Conservation (phyloP, 2,113 vertebrate species). For the Asarcornis scutulata region DNA sequence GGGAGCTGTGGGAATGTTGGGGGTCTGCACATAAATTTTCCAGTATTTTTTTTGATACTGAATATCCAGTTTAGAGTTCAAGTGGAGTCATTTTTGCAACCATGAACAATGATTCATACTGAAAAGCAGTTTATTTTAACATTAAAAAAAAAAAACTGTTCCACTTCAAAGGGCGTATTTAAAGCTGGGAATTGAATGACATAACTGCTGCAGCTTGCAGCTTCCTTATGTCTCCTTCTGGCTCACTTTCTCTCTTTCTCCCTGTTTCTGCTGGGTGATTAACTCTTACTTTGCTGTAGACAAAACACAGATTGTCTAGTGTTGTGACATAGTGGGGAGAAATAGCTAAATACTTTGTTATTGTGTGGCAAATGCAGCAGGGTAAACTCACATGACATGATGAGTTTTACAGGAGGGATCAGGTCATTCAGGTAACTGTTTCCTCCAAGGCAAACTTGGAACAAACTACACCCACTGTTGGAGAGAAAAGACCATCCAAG, state of each 20-base stretch:
- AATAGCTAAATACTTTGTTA: background rate
- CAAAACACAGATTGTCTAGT: background rate
- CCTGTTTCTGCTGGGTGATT: background rate
- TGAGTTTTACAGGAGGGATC: slow-evolving; percentile 5
- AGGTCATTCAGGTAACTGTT: background rate
- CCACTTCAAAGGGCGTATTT: slow-evolving; percentile 22
- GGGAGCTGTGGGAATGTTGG: background rate
- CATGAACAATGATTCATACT: background rate
- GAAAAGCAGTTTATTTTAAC: background rate
- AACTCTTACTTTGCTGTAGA: background rate
- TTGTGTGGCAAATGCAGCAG: background rate
- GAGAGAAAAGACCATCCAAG: background rate
- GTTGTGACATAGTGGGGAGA: background rate
- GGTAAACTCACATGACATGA: background rate
- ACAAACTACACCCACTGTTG: background rate
- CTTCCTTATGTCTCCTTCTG: background rate
- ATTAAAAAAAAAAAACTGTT: background rate
- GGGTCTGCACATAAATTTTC: background rate
- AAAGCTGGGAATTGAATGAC: slow-evolving; percentile 16
- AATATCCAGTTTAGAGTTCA: background rate
- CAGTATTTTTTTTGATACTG: background rate
- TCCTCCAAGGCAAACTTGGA: background rate
- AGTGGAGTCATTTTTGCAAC: background rate
- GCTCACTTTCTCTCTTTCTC: background rate
- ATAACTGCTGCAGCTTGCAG: background rate